Conservation (phyloP, 2,797 vertebrate genomes). For the Decapterus maruadsi region DNA sequence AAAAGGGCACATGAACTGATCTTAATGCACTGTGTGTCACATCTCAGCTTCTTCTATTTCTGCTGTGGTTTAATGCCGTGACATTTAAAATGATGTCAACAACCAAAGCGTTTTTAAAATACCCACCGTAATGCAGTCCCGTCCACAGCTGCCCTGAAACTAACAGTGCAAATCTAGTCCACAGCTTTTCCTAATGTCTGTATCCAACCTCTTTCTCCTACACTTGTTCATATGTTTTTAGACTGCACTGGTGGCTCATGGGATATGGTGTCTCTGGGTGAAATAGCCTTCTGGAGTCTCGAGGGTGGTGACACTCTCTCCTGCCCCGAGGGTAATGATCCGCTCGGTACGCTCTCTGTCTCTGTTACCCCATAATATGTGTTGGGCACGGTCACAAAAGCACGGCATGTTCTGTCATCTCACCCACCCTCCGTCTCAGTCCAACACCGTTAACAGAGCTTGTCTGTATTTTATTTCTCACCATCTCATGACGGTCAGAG, state of each 20-base stretch:
- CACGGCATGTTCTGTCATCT: constrained; percentile 72
- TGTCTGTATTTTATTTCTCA: constrained; percentile 34
- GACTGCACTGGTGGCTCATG: constrained; percentile 83
- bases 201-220: constrained; percentile 53
- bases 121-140: background rate
- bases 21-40: background rate
- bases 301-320: constrained; percentile 85
- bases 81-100: background rate
- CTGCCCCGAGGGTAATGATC: constrained; percentile 79
- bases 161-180: constrained; percentile 21
- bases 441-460: constrained; percentile 34
- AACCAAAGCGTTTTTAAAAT: no score
- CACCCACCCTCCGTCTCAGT: constrained; percentile 44
- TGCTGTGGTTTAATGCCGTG: background rate
- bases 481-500: constrained; percentile 47
- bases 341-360: constrained; percentile 53
- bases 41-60: background rate
- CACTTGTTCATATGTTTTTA: constrained; percentile 78
- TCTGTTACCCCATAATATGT: constrained; percentile 55
- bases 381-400: constrained; percentile 61
- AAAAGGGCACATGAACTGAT: background rate
- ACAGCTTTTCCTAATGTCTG: constrained; percentile 19
- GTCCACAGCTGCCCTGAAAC: constrained; percentile 10
- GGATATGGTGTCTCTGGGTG: constrained; percentile 86
- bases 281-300: constrained; percentile 89